Evolutionary conservation across 1,140 invertebrate species (phyloP), one percentile per base, ranked within the genome.

Genomic region (Dreissena rostriformis): DNA sequence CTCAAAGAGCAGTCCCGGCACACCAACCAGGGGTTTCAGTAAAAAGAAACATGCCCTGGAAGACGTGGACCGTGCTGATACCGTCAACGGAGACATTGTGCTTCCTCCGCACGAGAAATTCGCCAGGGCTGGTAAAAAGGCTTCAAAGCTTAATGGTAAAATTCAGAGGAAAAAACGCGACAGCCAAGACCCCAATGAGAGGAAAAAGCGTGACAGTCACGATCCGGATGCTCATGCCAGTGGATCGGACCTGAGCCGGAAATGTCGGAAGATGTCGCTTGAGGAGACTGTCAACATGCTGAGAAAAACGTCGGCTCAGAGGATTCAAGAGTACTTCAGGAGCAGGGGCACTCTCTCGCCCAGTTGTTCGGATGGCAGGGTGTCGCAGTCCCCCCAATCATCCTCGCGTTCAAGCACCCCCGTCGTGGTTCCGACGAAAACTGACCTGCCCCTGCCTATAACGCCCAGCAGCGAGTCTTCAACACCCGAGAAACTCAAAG

Each of bases 271-370:
- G 57, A n/a, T 68, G 67, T 68, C 67, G 19, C 51, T 73, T n/a
- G 71, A 29, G 49, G 71, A 73, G 8, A 73, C 71, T 29, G 71
- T 73, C 12, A 8, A 52, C 8, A 73, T 73, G 71, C 24, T 73
- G 24, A 19, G 29, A 28, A 24, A 68, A n/a, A 6, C 22, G 22
- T 68, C 67, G 5, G 29, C 4, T 24, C 17, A 61, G 17, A 61
- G 22, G 22, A 4, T 22, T 2, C 17, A 61, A 24, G 57, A 61
- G 17, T 24, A n/a, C 17, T 19, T 61, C 57, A 19, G 22, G 22
- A 61, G 12, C 57, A 61, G 22, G 57, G 22, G 2, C 57, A 61
- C 17, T 12, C 2, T 73, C 71, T 73, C 71, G 17, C 71, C 71
- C 1, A 10, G 26, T 19, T 39, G n/a, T 39, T 73, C 49, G 5